Evolutionary conservation across 2,888 invertebrate genomes (phyloP).

Genomic region (Acleris cristana): DNA sequence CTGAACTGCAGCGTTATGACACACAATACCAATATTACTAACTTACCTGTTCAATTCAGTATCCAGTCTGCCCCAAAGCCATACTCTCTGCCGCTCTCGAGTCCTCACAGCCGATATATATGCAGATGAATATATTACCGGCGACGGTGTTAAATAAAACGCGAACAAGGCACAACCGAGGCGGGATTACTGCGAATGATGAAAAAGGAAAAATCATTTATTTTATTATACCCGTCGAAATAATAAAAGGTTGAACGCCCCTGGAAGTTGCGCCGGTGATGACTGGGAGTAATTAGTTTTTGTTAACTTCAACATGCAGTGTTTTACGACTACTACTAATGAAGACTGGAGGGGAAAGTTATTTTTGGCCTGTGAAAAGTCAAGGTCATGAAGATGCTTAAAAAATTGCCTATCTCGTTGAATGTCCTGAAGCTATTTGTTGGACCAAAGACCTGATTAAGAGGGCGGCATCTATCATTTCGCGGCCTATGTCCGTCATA

Average conservation of each 20-base stretch:
- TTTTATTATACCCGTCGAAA: conserved; percentile 64
- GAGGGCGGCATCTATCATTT: too few relatives aligned
- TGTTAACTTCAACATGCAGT: conserved; percentile 15
- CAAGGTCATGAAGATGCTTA: too few relatives aligned
- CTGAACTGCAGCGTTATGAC: background rate
- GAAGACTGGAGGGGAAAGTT: background rate
- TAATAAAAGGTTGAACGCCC: conserved; percentile 61
- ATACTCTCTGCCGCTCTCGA: conserved; percentile 39
- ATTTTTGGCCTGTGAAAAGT: background rate
- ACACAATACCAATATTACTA: too few relatives aligned
- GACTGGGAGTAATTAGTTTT: conserved; percentile 52
- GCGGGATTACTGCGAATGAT: conserved; percentile 60
- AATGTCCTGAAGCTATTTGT: too few relatives aligned
- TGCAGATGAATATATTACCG: conserved; percentile 70
- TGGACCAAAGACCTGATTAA: too few relatives aligned
- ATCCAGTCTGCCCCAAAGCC: conserved; percentile 9
- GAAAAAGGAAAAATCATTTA: conserved; percentile 71
- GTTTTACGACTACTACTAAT: background rate
- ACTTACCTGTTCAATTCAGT: background rate
- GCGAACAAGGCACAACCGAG: conserved; percentile 46
- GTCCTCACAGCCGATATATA: conserved; percentile 59
- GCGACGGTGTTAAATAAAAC: conserved; percentile 65
- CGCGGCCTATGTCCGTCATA: too few relatives aligned
- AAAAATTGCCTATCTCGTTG: too few relatives aligned
- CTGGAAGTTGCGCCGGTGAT: conserved; percentile 46